phyloP scores from a whole-genome alignment of 2,113 vertebrate genomes.

The mouse (Mus musculus) region DNA sequence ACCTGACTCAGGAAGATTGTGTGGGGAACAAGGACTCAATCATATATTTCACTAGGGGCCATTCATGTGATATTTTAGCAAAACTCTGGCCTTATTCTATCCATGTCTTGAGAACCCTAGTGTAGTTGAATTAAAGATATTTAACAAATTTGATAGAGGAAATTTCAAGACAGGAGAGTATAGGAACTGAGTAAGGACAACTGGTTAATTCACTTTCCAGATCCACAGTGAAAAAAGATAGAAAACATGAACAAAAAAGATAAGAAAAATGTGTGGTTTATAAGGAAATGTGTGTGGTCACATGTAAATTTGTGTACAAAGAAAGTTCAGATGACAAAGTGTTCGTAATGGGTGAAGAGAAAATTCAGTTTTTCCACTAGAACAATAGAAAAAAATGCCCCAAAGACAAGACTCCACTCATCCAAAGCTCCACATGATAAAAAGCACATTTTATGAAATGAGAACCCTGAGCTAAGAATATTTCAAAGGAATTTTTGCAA shows the following conservation, averaged over 20 bases:
- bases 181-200: neutral
- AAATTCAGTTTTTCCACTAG: neutral
- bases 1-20: neutral
- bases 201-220: neutral
- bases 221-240: neutral
- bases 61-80: neutral
- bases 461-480: neutral
- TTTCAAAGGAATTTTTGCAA: too few relatives aligned
- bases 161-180: neutral
- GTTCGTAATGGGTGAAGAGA: neutral
- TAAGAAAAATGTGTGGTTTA: neutral
- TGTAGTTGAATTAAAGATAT: neutral
- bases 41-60: fast-evolving
- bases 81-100: neutral
- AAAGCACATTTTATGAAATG: neutral
- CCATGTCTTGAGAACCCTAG: neutral
- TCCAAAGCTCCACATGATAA: neutral
- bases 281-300: neutral
- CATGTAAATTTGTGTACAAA: neutral
- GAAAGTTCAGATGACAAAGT: neutral
- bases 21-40: too few relatives aligned
- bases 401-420: neutral
- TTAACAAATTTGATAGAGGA: neutral
- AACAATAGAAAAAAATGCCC: neutral
- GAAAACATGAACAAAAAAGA: neutral